Evolutionary conservation across 2,888 invertebrate species (phyloP).

Genomic region (Temnothorax rugatulus): DNA sequence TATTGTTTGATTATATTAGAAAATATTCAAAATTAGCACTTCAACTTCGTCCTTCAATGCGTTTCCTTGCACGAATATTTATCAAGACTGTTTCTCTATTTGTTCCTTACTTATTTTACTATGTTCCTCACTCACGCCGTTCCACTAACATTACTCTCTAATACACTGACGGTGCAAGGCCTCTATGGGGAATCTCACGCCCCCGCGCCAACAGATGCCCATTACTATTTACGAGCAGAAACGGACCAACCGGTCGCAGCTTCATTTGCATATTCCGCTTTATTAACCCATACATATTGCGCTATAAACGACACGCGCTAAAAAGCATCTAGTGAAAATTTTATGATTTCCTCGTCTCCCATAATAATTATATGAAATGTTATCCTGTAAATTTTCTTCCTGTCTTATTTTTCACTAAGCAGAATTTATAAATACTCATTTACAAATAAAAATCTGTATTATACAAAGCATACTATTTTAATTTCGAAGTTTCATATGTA

Average conservation of each 20-base stretch:
- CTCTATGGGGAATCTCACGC: conserved; percentile 79
- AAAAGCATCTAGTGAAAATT: conserved; percentile 25
- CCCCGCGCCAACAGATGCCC: conserved; percentile 76
- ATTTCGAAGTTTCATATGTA: background rate
- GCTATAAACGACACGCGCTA: background rate
- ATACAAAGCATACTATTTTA: background rate
- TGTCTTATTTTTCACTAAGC: background rate
- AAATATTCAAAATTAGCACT: background rate
- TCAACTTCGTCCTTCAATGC: background rate
- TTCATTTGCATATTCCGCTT: conserved; percentile 42
- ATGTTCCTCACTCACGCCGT: conserved; percentile 21
- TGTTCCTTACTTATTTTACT: conserved; percentile 29
- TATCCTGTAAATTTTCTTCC: background rate
- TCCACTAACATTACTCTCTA: conserved; percentile 35
- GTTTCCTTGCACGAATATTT: conserved; percentile 3
- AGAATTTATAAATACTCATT: conserved; percentile 8
- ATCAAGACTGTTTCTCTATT: conserved; percentile 5
- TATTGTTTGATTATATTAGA: background rate
- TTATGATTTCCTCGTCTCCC: conserved; percentile 9
- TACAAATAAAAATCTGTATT: background rate
- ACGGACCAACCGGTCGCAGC: conserved; percentile 61
- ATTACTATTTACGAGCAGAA: conserved; percentile 80
- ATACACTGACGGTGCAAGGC: conserved; percentile 45
- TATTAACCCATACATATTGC: conserved; percentile 21
- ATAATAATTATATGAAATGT: conserved; percentile 10